Base-by-base conservation (phyloP, 2,888 invertebrate species). In the Phasia obesa region DNA sequence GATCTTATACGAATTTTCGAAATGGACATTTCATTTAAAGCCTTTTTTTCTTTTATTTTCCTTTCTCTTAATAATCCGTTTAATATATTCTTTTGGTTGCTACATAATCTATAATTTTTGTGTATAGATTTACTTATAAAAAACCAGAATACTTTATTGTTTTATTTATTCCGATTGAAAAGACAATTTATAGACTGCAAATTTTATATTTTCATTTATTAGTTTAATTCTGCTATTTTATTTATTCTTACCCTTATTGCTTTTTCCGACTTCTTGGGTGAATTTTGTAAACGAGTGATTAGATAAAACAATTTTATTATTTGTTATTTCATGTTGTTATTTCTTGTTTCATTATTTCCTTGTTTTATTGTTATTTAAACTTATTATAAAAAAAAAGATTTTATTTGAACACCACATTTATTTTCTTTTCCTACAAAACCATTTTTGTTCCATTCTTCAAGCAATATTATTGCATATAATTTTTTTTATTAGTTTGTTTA, bases 401-500 rank as follows among this genome's bases (percentile, higher is more conserved):
- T 57, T 80, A 53, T 74, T 19, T 69, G 60, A 53, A 55, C 44
- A 79, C 80, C 51, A 87, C 81, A 47, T 35, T 74, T 67, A 11
- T 71, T 42, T 71, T 80, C 11, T 51, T 42, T 64, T 38, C 44
- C 15, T 38, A 31, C 2, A 55, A 59, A 84, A 85, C 85, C 82
- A 85, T 86, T 27, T 85, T 86, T 53, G 44, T 31, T 60, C n/a
- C 42, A n/a, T 51, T 17, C 27, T 25, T 70, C 44, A 27, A 21
- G 44, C 53, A 57, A 76, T 59, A 49, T 27, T 25, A 4, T 35
- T 31, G 55, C 57, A 49, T 78, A 42, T 67, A 59, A 65, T 74
- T 65, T 77, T 88, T 65, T 90, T 91, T 90, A 91, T 90, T 88
- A 89, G 90, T 91, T 91, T 91, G 91, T 91, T 91, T 91, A 91